A percentile compares a stretch with the other conserved stretches of the same genome.
Conservation (phyloP, 2,113 vertebrate genomes). For the Hippoglossus stenolepis region DNA sequence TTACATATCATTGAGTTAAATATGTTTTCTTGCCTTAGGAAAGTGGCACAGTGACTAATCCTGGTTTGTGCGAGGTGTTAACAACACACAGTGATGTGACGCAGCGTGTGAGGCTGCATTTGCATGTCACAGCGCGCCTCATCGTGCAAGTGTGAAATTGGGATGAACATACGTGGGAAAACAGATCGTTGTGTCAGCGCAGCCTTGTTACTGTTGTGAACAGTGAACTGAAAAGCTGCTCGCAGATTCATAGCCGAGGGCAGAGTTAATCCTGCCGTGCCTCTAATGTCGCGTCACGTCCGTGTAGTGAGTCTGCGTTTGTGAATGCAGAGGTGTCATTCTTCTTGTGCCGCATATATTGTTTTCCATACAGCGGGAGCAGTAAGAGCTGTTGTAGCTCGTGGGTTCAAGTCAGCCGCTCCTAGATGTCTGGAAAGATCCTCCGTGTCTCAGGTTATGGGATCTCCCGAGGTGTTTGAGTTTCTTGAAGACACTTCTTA, state of each 20-base stretch:
- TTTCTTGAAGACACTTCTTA: not conserved
- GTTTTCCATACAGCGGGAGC: not conserved
- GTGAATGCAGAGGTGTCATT: not conserved
- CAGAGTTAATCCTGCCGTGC: not conserved
- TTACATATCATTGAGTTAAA: not conserved
- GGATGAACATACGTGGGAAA: slow-evolving; percentile 19
- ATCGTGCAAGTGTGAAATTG: slow-evolving; percentile 56
- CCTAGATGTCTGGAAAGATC: too few species aligned
- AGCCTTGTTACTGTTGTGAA: slow-evolving; percentile 1
- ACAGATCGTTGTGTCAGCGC: not conserved
- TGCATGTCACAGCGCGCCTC: slow-evolving; percentile 23
- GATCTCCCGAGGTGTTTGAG: too few species aligned
- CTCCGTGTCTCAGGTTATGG: too few species aligned
- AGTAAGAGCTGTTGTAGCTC: not conserved
- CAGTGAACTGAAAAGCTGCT: slow-evolving; percentile 4
- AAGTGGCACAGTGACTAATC: slow-evolving; percentile 26
- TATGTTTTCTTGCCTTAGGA: slow-evolving; percentile 7
- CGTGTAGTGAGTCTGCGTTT: not conserved
- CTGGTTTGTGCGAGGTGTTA: too few species aligned
- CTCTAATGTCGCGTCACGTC: not conserved
- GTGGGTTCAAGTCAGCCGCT: too few species aligned
- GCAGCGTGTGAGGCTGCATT: not conserved
- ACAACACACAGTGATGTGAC: too few species aligned
- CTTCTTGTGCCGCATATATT: not conserved
- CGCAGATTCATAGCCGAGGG: not conserved